Evolutionary conservation across 2,113 vertebrate species (phyloP), one percentile per base, ranked within the genome.

Genomic region (Leucosticte australis): DNA sequence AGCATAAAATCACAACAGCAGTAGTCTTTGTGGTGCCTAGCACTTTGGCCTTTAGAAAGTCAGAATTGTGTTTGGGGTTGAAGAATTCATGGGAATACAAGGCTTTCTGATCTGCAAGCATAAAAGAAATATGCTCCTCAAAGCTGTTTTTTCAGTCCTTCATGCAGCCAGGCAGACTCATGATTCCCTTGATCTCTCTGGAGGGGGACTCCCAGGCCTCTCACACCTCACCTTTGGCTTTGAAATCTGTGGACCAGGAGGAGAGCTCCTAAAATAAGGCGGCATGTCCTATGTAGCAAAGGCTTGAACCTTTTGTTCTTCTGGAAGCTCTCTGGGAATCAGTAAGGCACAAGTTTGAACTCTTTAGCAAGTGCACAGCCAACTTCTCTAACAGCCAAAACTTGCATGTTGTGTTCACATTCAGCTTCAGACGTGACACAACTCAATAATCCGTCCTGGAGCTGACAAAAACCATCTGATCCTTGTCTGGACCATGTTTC

Each of bases 391-490:
- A 30, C 46, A 87, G 78, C 31, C 67, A 88, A 64, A 94, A 44
- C 50, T 92, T 85, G 57, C 37, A 47, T 62, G 49, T 59, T 62
- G 37, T 87, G 57, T 90, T 92, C 92, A 79, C 67, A 53, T 94
- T 90, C 75, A 79, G 44, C 65, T 93, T 96, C 85, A 85, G 70
- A 75, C 0, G 0, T 89, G 90, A 92, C 73, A 91, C 27, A 87
- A 81, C 81, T 92, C 95, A 94, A 53, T 92, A 90, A 96, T 83
- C 79, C 79, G 33, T 62, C 82, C 59, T 65, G 79, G 63, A 92
- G 50, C 75, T 88, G 88, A 95, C 64, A 84, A 76, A 95, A 93
- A 87, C 20, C 89, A 93, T 91, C 74, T 93, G 92, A 89, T 82
- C 41, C 62, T 93, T 93, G 88, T 88, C 67, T 94, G 79, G 67